Conservation (phyloP, 2,113 vertebrate genomes). For the Mustela lutreola region DNA sequence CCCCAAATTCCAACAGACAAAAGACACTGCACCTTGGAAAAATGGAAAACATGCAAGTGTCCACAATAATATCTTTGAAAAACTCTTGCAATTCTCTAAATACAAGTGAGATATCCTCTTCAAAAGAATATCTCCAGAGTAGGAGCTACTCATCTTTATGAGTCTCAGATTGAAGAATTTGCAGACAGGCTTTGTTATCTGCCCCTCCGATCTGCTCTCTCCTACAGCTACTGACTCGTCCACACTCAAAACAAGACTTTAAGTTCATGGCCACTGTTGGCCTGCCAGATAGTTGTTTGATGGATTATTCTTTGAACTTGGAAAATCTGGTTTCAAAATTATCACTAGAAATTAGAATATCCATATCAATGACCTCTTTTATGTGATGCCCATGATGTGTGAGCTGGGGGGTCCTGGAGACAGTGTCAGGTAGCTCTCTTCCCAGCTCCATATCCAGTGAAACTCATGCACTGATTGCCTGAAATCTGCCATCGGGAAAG, state of each 20-base stretch:
- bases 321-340: background rate
- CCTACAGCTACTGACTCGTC: background rate
- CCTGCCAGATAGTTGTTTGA: background rate
- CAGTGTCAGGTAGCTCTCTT: background rate
- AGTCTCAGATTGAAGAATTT: background rate
- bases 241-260: background rate
- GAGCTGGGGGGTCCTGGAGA: background rate
- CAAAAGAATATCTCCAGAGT: background rate
- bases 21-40: background rate
- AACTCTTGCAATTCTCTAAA: slow-evolving; percentile 40
- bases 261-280: background rate
- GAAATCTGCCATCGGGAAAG: background rate
- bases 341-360: background rate
- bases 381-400: background rate
- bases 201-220: background rate
- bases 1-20: background rate
- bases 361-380: background rate
- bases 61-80: background rate
- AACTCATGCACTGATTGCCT: background rate
- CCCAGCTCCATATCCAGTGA: background rate
- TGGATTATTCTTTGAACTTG: background rate
- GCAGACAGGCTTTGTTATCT: background rate
- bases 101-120: background rate
- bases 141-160: background rate
- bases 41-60: background rate